A percentile compares a stretch with the other conserved stretches of the same genome.
Evolutionary conservation across 2,797 vertebrate genomes (phyloP).

Genomic region (Myoxocephalus aenaeus): DNA sequence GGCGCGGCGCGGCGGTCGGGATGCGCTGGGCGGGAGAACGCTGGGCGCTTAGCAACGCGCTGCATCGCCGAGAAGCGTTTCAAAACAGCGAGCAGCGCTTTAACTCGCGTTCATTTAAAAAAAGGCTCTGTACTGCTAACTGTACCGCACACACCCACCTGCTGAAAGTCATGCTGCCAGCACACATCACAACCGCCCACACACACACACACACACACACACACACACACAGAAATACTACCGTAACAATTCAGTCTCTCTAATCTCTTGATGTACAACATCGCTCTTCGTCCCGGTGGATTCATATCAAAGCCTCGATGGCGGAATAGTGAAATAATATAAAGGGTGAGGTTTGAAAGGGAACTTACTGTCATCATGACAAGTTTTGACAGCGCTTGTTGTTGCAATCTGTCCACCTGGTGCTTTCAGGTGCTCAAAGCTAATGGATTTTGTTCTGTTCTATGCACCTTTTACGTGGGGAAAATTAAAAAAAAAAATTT

Average conservation of each 20-base stretch:
- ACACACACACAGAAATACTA: constrained; percentile 8
- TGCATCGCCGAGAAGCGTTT: no score
- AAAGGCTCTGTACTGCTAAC: constrained; percentile 6
- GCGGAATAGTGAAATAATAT: constrained; percentile 26
- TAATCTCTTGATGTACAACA: constrained; percentile 49
- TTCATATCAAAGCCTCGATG: constrained; percentile 37
- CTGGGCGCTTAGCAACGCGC: no score
- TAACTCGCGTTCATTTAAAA: neutral
- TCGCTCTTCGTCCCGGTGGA: constrained; percentile 33
- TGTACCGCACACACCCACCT: constrained; percentile 49
- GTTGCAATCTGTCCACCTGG: constrained; percentile 5
- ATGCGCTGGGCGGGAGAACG: neutral
- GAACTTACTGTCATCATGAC: neutral
- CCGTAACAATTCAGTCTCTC: constrained; percentile 38
- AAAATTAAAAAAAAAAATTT: no score
- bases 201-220: constrained; percentile 20
- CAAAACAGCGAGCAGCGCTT: neutral
- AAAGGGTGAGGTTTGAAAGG: constrained; percentile 1
- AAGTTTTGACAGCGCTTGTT: constrained; percentile 1
- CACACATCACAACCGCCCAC: constrained; percentile 33
- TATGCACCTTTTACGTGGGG: no score
- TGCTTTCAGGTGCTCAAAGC: constrained; percentile 11
- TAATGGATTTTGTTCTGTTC: neutral
- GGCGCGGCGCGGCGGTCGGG: no score
- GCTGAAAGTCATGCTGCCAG: constrained; percentile 42